These are phyloP conservation scores for Nibea coibor DNA, from an alignment of 2,113 vertebrate species.

Conservation along the genomic window DNA sequence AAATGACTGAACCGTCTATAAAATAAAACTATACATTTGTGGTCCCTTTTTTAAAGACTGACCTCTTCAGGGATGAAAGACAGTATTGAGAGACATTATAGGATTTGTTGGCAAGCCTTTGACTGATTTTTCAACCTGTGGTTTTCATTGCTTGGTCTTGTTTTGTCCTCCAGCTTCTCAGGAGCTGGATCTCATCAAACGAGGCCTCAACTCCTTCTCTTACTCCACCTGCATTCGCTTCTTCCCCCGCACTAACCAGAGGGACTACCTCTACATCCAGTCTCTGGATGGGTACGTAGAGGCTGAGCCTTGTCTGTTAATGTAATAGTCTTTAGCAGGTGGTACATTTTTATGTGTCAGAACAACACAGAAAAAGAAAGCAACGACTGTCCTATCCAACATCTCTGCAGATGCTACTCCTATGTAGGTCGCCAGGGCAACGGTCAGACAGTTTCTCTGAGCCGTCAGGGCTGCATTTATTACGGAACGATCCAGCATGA, in stretches of 20 bases:
- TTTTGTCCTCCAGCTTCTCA: constrained; percentile 26
- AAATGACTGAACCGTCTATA: too few relatives aligned
- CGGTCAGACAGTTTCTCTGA: constrained; percentile 63
- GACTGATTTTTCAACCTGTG: not conserved
- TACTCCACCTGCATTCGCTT: constrained; percentile 60
- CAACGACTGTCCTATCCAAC: not conserved
- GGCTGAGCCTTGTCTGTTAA: not conserved
- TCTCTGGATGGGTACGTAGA: constrained; percentile 11
- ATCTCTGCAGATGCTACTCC: constrained; percentile 64
- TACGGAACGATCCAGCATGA: constrained; percentile 60
- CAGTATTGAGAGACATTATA: too few relatives aligned
- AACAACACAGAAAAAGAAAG: too few relatives aligned
- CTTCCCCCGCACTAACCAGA: constrained; percentile 16
- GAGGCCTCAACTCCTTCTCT: constrained; percentile 49
- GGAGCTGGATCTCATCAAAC: constrained; percentile 36
- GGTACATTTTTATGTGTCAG: too few relatives aligned
- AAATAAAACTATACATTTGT: too few relatives aligned
- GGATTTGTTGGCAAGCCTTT: not conserved
- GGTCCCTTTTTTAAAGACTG: too few relatives aligned
- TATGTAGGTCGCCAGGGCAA: constrained; percentile 46
- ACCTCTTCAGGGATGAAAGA: too few relatives aligned
- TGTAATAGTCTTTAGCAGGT: not conserved
- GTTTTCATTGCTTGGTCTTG: not conserved
- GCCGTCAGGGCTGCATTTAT: constrained; percentile 46
- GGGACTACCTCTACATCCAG: constrained; percentile 57